A percentile compares a stretch with the other conserved stretches of the same genome.
phyloP scores from a whole-genome alignment of 2,797 vertebrate species.

The Sebastes vulpes region DNA sequence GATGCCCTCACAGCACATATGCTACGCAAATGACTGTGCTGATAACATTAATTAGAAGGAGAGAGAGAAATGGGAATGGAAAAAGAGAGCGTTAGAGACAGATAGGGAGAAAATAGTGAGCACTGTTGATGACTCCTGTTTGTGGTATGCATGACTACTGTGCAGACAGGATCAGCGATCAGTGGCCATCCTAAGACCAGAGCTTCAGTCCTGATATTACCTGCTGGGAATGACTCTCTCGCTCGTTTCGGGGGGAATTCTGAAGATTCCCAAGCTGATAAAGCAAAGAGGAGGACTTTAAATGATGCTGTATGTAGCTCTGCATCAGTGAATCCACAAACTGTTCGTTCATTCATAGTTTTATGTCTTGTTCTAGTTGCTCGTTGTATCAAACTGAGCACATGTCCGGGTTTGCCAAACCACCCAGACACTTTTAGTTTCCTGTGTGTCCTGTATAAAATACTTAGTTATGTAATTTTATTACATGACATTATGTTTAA shows the following conservation, averaged over 20 bases:
- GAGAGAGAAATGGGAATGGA: background rate
- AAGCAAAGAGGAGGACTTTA: background rate
- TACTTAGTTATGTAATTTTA: background rate
- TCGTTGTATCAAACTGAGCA: background rate
- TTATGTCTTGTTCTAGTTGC: background rate
- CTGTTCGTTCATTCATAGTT: background rate
- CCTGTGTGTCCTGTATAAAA: background rate
- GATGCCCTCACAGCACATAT: background rate
- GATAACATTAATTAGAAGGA: background rate
- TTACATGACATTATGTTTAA: background rate
- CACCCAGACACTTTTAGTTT: background rate
- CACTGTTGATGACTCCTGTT: conserved; percentile 28
- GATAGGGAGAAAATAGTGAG: background rate
- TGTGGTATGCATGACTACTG: conserved; percentile 35
- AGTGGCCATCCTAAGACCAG: conserved; percentile 12
- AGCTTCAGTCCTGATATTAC: conserved; percentile 34
- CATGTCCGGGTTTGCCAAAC: background rate
- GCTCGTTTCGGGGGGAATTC: background rate
- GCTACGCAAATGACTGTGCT: background rate
- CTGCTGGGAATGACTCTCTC: conserved; percentile 10
- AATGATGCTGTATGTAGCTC: background rate
- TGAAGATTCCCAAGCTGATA: conserved; percentile 21
- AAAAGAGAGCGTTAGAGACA: background rate
- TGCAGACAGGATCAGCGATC: conserved; percentile 28
- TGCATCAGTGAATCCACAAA: background rate